Conservation (phyloP, 2,888 invertebrate species). For the Eupithecia insigniata region DNA sequence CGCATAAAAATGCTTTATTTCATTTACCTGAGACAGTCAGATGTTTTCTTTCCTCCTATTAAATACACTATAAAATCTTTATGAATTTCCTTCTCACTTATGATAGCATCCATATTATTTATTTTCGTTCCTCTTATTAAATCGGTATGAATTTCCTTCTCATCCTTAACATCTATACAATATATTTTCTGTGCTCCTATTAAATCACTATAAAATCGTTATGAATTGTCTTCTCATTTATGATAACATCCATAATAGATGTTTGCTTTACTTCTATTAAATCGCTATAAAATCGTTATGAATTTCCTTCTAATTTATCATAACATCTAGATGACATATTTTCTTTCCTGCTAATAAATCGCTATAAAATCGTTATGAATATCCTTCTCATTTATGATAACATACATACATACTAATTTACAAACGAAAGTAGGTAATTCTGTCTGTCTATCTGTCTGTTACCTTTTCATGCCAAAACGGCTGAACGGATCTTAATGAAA, state of each 20-base stretch:
- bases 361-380: neutral
- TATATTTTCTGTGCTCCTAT: too few species aligned
- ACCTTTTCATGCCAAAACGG: neutral
- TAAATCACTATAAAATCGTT: neutral
- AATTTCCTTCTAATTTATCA: too few species aligned
- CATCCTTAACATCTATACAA: too few species aligned
- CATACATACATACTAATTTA: neutral
- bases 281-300: too few species aligned
- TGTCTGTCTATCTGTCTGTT: neutral
- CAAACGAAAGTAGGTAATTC: neutral
- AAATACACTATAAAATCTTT: neutral
- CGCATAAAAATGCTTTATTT: too few species aligned
- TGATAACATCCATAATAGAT: neutral
- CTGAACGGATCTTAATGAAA: neutral
- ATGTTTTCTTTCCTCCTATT: neutral
- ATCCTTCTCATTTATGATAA: neutral
- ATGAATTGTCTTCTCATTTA: neutral
- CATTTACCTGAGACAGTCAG: neutral
- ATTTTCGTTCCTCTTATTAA: too few species aligned
- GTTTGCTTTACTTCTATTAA: too few species aligned
- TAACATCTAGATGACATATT: too few species aligned
- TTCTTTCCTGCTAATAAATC: too few species aligned
- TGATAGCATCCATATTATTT: neutral
- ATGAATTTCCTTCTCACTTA: neutral
- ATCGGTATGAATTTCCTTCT: too few species aligned